Percentiles rank a stretch among this genome's conserved stretches.
Evolutionary conservation across 2,888 invertebrate species (phyloP).

Genomic region (Volucella zonaria): DNA sequence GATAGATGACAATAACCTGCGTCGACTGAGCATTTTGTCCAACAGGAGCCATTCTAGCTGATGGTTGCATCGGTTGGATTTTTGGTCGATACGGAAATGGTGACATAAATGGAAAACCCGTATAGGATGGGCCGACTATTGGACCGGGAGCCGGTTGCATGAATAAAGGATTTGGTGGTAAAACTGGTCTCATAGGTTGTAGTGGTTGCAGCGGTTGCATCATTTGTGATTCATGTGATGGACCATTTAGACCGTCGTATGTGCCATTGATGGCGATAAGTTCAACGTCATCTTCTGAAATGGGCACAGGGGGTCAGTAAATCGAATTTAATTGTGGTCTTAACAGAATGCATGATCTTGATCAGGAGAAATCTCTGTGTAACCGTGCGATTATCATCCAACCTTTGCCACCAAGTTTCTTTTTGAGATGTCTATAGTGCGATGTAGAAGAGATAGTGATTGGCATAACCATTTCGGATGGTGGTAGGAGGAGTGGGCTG

Average conservation of each 20-base stretch:
- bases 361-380: slow-evolving; percentile 9
- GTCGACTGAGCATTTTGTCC: slow-evolving; percentile 10
- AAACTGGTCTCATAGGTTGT: slow-evolving; percentile 39
- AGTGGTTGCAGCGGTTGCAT: slow-evolving; percentile 43
- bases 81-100: slow-evolving; percentile 36
- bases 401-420: slow-evolving; percentile 40
- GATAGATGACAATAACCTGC: slow-evolving; percentile 60
- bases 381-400: slow-evolving; percentile 50
- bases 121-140: neutral
- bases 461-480: slow-evolving; percentile 35
- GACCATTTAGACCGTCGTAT: slow-evolving; percentile 31
- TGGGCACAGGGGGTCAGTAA: slow-evolving; percentile 40
- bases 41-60: slow-evolving; percentile 25
- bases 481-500: slow-evolving; percentile 19
- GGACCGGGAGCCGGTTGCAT: slow-evolving; percentile 18
- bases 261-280: slow-evolving; percentile 49
- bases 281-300: slow-evolving; percentile 54
- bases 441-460: slow-evolving; percentile 65
- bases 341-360: neutral
- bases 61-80: slow-evolving; percentile 15
- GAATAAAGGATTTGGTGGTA: neutral
- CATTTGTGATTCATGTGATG: slow-evolving; percentile 50
- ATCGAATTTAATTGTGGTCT: slow-evolving; percentile 12
- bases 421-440: slow-evolving; percentile 27
- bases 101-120: slow-evolving; percentile 12